phyloP scores from a whole-genome alignment of 2,888 invertebrate genomes.

The Ceriagrion tenellum region DNA sequence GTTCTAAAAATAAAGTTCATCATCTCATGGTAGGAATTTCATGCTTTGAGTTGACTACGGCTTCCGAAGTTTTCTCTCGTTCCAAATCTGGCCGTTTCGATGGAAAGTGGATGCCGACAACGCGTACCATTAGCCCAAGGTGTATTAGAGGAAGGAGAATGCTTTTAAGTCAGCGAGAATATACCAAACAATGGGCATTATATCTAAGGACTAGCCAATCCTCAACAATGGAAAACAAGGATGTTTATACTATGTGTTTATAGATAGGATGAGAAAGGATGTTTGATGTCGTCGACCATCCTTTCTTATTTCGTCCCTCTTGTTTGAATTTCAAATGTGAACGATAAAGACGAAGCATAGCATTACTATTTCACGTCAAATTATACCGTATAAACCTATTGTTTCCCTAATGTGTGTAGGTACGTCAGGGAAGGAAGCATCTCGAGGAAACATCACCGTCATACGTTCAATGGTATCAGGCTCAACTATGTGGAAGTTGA shows the following conservation, averaged over 20 bases:
- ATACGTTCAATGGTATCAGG: no score
- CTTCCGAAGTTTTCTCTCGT: background rate
- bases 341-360: no score
- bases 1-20: background rate
- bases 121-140: background rate
- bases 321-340: no score
- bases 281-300: background rate
- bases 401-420: no score
- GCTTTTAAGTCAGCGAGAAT: background rate
- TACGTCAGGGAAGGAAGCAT: no score
- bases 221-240: background rate
- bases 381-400: no score
- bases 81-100: background rate
- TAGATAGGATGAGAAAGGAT: background rate
- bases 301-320: no score
- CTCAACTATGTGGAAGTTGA: no score
- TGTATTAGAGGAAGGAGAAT: background rate
- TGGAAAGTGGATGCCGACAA: background rate
- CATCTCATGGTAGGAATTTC: background rate
- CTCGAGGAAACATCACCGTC: no score
- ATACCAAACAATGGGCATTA: background rate
- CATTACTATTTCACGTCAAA: no score
- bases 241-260: background rate
- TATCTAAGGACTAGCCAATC: background rate
- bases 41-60: background rate